Base-by-base conservation (phyloP, 2,113 vertebrate species). In the Saccopteryx leptura region DNA sequence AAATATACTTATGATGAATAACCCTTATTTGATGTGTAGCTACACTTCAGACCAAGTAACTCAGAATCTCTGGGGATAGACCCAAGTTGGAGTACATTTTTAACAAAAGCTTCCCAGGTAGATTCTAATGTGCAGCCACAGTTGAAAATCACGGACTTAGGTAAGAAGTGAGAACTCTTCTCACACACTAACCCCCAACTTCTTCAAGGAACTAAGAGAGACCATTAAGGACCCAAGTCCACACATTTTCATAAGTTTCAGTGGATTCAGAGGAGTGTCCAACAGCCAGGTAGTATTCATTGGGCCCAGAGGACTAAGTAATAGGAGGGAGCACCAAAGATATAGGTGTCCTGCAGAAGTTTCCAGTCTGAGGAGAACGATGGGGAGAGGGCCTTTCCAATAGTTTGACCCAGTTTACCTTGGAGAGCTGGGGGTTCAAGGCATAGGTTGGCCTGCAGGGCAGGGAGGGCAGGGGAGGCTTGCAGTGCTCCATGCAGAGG, bases 331-430 rank as follows among this genome's bases (percentile, higher is more conserved):
- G 4, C 33, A 46, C 18, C 50, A 86, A 92, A 78, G 56, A 82
- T 68, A 90, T 24, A 84, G 58, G 88, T 88, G 11, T 61, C 72
- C 18, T 39, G 28, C 74, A 60, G 56, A 88, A 63, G 52, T 71
- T 78, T 82, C 48, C 68, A 68, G 66, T 17, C 56, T 54, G n/a
- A 89, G 52, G 60, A 58, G 92, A 85, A 92, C 68, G 69, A 76
- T 28, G 31, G 31, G 8, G 19, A 31, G 26, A 63, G 71, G 72
- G 24, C 8, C 46, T 69, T 90, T 39, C 31, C n/a, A 88, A 50
- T 14, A 74, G 28, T 52, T 50, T 54, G 58, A 83, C 60, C 33
- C n/a, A 50, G 9, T 69, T 58, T 50, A 24, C 28, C 54, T 75
- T 46, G 13, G 46, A 80, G 60, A 84, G 1, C 4, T 89, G 68